Evolutionary conservation across 2,797 vertebrate species (phyloP).

Genomic region (Hippocampus kuda): DNA sequence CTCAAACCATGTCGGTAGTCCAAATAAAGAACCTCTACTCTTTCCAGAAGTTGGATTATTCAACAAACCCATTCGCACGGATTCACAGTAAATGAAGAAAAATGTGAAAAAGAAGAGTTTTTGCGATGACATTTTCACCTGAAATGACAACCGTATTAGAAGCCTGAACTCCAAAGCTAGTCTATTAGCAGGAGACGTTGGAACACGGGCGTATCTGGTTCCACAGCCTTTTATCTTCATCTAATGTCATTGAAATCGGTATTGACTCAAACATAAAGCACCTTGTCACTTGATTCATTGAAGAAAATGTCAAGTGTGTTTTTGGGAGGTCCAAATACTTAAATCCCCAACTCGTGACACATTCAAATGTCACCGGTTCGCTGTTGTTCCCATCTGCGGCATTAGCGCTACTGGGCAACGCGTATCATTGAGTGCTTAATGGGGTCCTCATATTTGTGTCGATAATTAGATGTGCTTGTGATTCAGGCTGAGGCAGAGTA

Average conservation of each 20-base stretch:
- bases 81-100: background rate
- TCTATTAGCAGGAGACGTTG: background rate
- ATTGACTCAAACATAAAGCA: conserved; percentile 20
- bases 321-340: conserved; percentile 32
- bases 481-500: conserved; percentile 26
- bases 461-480: conserved; percentile 22
- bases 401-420: conserved; percentile 8
- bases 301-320: conserved; percentile 39
- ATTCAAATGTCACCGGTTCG: conserved; percentile 16
- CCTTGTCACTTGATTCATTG: conserved; percentile 12
- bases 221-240: conserved; percentile 15
- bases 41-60: too few relatives aligned
- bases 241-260: conserved; percentile 13
- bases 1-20: too few relatives aligned
- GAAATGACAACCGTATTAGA: background rate
- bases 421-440: conserved; percentile 29
- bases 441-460: conserved; percentile 18
- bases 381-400: conserved; percentile 5
- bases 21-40: too few relatives aligned
- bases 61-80: too few relatives aligned
- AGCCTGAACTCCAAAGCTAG: background rate
- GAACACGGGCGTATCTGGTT: conserved; percentile 1
- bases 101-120: too few relatives aligned
- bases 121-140: background rate
- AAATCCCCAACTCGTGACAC: conserved; percentile 22